A percentile compares a stretch with the other conserved stretches of the same genome.
These are phyloP conservation scores for Magallana ariakensis DNA, from an alignment of 1,140 invertebrate genomes.

Conservation along the genomic window DNA sequence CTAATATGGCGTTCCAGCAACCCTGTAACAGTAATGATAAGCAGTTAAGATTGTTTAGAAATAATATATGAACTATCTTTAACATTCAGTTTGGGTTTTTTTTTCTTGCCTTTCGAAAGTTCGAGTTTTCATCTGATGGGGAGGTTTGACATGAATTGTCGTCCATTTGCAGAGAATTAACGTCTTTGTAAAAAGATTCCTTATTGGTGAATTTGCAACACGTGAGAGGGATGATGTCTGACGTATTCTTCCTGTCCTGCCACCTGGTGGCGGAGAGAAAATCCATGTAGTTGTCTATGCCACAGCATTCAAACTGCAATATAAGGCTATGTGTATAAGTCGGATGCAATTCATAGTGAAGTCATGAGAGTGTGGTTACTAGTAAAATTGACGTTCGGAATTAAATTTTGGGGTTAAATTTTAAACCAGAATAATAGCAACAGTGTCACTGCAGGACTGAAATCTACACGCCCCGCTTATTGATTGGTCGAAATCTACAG, in stretches of 20 bases:
- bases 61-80: no score
- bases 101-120: slow-evolving; percentile 31
- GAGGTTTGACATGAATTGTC: slow-evolving; percentile 5
- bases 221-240: slow-evolving; percentile 22
- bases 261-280: slow-evolving; percentile 34
- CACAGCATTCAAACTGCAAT: slow-evolving; percentile 49
- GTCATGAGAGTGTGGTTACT: no score
- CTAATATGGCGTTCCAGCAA: slow-evolving; percentile 50
- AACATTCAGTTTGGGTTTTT: background rate
- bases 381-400: no score
- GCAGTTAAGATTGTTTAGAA: background rate
- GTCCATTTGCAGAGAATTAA: background rate
- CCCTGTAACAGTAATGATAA: background rate
- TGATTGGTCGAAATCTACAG: no score
- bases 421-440: no score
- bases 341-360: no score
- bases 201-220: slow-evolving; percentile 39
- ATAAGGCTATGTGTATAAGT: no score
- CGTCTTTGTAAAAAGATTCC: slow-evolving; percentile 33
- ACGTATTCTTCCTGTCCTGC: slow-evolving; percentile 9
- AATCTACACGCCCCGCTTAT: no score
- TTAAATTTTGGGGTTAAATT: no score
- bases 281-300: slow-evolving; percentile 46
- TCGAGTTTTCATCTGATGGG: slow-evolving; percentile 10
- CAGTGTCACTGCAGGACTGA: no score